Evolutionary conservation across 2,797 vertebrate species (phyloP).

Genomic region (Pogoniulus pusillus): DNA sequence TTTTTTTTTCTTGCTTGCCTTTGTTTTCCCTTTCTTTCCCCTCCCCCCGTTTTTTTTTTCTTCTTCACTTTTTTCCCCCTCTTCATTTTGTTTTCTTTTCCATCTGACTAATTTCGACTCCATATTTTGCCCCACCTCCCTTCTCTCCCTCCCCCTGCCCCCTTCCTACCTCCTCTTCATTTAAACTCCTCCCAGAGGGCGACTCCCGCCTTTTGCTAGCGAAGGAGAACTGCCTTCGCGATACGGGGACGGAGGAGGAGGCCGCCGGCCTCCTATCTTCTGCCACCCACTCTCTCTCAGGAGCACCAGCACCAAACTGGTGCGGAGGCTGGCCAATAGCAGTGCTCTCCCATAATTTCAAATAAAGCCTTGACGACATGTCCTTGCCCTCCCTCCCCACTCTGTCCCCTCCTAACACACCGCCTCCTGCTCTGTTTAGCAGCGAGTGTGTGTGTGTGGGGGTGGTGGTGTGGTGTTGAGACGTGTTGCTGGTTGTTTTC

Average conservation of each 20-base stretch:
- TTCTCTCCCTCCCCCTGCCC: not conserved
- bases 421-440: not conserved
- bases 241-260: not conserved
- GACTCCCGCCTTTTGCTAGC: not conserved
- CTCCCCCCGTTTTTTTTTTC: no score
- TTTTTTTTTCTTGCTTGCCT: no score
- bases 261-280: not conserved
- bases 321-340: slow-evolving; percentile 15
- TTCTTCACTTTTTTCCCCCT: no score
- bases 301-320: not conserved
- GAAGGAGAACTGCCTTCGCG: not conserved
- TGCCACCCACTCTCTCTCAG: not conserved
- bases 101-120: not conserved
- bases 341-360: slow-evolving; percentile 22
- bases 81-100: no score
- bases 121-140: not conserved
- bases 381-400: not conserved
- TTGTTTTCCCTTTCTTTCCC: no score
- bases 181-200: not conserved
- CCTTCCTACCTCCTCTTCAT: not conserved
- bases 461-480: no score
- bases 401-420: not conserved
- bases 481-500: not conserved
- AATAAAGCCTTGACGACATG: slow-evolving; percentile 41
- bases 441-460: no score